Evolutionary conservation across 1,140 invertebrate species (phyloP), one percentile per base, ranked within the genome.

Genomic region (Centruroides vittatus): DNA sequence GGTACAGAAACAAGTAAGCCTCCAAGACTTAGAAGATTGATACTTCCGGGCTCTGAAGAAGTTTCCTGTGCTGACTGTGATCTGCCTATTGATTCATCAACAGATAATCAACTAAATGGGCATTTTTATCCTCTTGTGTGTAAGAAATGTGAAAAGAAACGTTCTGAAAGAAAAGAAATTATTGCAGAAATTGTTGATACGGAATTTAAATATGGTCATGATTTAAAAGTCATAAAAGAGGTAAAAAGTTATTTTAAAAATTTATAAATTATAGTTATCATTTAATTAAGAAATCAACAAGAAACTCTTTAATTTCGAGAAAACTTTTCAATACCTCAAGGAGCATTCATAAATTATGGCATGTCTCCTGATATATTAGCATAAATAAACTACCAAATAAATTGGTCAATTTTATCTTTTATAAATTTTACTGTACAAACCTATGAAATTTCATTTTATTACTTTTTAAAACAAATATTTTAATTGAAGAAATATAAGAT

Each of bases 111-210:
- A 56, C 35, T 58, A 13, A 59, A 53, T 9, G 9, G 9, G 9
- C 56, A 8, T 49, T 64, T 56, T 61, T 65, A 62, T 57, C 63
- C 64, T 57, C 59, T 66, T 58, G 83, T 93, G 7, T 95, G 92
- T 75, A 79, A 86, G 61, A 89, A 90, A 70, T 96, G 92, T 73
- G 79, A 82, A 52, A 90, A 91, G 69, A 88, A 88, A 70, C 79
- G 91, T 60, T 81, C 84, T 0, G 91, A 98, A 71, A 80, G 92
- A 48, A 91, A 92, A 70, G 91, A 96, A 76, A 95, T 94, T 23
- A 89, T 98, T 55, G 86, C 85, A 2, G 93, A 98, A 78, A 93
- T 97, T 63, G 87, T 94, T 3, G 93, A 97, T 73, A 96, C 93
- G 1, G 93, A 98, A 76, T 84, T 93, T 66, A 96, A 93, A 71